Evolutionary conservation across 2,113 vertebrate genomes (phyloP).

Genomic region (Osmerus eperlanus): DNA sequence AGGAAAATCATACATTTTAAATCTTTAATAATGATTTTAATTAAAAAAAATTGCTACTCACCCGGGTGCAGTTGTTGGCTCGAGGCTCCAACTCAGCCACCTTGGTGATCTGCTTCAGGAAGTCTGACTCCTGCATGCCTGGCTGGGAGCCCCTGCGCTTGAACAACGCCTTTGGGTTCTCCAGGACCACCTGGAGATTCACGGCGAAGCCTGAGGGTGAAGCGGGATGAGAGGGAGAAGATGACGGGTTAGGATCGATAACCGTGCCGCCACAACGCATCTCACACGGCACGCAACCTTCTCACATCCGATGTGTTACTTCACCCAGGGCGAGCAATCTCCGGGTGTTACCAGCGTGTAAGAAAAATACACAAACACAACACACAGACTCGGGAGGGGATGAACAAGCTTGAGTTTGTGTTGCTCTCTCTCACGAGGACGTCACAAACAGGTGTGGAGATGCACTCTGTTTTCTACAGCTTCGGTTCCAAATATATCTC

Average conservation of each 20-base stretch:
- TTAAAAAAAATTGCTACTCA: conserved; percentile 52
- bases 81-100: conserved; percentile 94
- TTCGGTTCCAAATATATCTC: too few relatives aligned
- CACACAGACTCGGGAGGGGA: too few relatives aligned
- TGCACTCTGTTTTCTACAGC: too few relatives aligned
- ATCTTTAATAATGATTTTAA: too few relatives aligned
- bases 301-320: background rate
- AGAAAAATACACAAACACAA: too few relatives aligned
- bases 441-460: too few relatives aligned
- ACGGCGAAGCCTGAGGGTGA: conserved; percentile 86
- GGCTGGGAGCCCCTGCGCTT: conserved; percentile 93
- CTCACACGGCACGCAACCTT: background rate
- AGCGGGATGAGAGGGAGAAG: background rate
- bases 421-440: too few relatives aligned
- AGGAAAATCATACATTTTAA: too few relatives aligned
- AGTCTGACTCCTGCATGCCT: conserved; percentile 99
- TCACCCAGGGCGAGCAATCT: too few relatives aligned
- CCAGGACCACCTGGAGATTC: conserved; percentile 93
- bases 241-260: background rate
- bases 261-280: background rate
- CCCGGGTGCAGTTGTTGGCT: conserved; percentile 95
- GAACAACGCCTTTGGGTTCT: conserved; percentile 89
- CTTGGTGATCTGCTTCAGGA: conserved; percentile 95
- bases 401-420: too few relatives aligned
- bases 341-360: too few relatives aligned